Conservation (phyloP, 1,140 invertebrate species). For the Pseudachorutes palmiensis region DNA sequence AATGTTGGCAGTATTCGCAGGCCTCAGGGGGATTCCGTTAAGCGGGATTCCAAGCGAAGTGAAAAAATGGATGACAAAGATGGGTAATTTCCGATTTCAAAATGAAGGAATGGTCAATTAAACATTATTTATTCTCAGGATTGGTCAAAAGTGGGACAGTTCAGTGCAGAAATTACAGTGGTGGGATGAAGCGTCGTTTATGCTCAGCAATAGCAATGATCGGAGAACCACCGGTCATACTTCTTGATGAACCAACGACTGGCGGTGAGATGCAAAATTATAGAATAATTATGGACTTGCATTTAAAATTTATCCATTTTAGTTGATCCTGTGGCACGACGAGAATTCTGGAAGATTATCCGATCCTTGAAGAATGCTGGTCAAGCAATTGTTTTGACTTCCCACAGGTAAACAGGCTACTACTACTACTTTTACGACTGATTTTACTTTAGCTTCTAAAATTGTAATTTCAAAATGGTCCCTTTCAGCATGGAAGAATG, state of each 20-base stretch:
- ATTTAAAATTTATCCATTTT: conserved; percentile 5
- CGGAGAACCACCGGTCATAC: conserved; percentile 62
- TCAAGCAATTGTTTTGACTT: conserved; percentile 37
- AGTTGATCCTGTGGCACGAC: conserved; percentile 45
- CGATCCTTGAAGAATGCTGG: conserved; percentile 21
- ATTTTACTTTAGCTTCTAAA: background rate
- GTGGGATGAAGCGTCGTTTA: conserved; percentile 78
- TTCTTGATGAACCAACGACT: conserved; percentile 49
- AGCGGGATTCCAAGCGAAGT: too few relatives aligned
- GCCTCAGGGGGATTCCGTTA: too few relatives aligned
- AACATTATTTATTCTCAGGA: conserved; percentile 27
- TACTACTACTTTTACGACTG: conserved; percentile 3
- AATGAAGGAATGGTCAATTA: too few relatives aligned
- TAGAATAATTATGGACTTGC: background rate
- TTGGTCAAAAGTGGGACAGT: conserved; percentile 23
- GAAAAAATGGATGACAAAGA: too few relatives aligned
- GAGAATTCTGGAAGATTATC: conserved; percentile 44
- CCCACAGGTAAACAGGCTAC: conserved; percentile 38
- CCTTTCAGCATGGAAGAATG: conserved; percentile 44
- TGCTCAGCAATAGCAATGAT: conserved; percentile 69
- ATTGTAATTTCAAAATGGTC: background rate
- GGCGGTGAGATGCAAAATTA: too few relatives aligned
- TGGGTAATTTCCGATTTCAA: too few relatives aligned
- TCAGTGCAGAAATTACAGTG: conserved; percentile 46
- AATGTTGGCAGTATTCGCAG: too few relatives aligned